Base-by-base conservation (phyloP, 2,888 invertebrate species). In the Trichogramma dendrolimi region DNA sequence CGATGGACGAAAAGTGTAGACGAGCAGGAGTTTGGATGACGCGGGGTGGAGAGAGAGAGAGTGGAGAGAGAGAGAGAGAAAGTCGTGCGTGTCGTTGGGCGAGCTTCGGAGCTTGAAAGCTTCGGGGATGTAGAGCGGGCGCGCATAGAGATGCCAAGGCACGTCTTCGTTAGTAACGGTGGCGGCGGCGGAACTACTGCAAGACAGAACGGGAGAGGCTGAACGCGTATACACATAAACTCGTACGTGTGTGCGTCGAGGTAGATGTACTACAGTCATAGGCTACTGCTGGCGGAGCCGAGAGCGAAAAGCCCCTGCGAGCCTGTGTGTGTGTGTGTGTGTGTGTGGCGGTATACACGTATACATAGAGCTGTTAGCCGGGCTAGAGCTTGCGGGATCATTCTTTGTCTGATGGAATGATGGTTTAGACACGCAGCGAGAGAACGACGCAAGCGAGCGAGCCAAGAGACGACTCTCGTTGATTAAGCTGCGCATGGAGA, bases 351-450 rank as follows among this genome's bases (percentile, higher is more conserved):
- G 27, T 27, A 27, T 2, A 27, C 27, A 27, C 27, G 27, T 27
- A 27, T 27, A 27, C 27, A 27, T 27, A 11, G 27, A 54, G 48
- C 56, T 48, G 27, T 27, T 27, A 27, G 27, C 41, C n/a, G 27
- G 48, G 41, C 48, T 11, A 47, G 46, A 39, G n/a, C 11, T 41
- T 46, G 44, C 52, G 64, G 61, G 61, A 58, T 64, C 58, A 58
- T 58, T 61, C 58, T 61, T 61, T 55, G 58, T 60, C 60, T 60
- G 14, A 27, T 27, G 40, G 51, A 62, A 62, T 52, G 55, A 62
- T 48, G 55, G 47, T 59, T 54, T 11, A 50, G 55, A 55, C 43
- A 40, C 58, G 41, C 5, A 39, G 47, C 44, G 46, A n/a, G 27
- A 39, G 10, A 2, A 46, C n/a, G 53, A 38, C 38, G 50, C 48